These are phyloP conservation scores for Psephotus haematonotus DNA, from an alignment of 2,113 vertebrate genomes.

Conservation along the genomic window DNA sequence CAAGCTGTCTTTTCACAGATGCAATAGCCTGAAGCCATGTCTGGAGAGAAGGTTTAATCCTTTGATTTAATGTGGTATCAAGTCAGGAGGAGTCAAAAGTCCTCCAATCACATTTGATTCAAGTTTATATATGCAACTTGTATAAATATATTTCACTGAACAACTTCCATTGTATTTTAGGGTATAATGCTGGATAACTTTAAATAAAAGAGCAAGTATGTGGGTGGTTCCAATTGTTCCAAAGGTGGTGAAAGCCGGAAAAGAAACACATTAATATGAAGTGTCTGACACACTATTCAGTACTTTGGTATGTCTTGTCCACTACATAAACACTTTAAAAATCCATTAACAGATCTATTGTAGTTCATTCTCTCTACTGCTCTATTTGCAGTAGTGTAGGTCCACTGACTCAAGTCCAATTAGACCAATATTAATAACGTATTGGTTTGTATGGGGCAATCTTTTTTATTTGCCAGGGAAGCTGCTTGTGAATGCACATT, in stretches of 20 bases:
- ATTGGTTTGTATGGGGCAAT: neutral
- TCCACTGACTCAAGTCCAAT: neutral
- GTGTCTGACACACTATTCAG: neutral
- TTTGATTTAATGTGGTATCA: conserved; percentile 6
- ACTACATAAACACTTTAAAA: neutral
- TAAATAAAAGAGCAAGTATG: neutral
- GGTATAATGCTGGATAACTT: neutral
- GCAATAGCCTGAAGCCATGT: conserved; percentile 21
- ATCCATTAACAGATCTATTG: neutral
- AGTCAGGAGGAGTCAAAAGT: neutral
- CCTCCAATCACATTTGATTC: neutral
- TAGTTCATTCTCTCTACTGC: neutral
- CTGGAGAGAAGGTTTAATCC: conserved; percentile 34
- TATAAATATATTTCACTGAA: neutral
- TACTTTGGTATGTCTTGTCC: neutral
- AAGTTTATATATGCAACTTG: neutral
- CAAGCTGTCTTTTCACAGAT: neutral
- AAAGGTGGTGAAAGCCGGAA: neutral
- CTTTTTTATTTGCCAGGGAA: neutral
- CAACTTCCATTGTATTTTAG: neutral
- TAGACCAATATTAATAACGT: neutral
- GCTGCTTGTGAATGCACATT: neutral
- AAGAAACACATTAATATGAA: neutral
- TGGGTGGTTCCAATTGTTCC: neutral
- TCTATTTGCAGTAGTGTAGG: neutral